Conservation (phyloP, 2,113 vertebrate genomes). For the Australoheros scitulus region DNA sequence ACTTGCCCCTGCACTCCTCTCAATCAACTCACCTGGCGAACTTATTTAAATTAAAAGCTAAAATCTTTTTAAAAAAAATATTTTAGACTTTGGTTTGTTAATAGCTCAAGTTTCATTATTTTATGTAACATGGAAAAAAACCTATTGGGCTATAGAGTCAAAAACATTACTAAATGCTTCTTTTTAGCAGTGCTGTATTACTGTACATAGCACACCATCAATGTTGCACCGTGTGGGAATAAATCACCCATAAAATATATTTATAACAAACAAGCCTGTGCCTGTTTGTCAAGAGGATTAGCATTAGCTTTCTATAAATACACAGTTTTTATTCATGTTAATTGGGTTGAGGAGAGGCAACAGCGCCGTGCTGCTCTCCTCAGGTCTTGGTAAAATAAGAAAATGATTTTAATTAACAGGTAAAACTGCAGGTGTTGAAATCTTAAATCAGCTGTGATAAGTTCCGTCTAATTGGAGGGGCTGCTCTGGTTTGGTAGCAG, state of each 20-base stretch:
- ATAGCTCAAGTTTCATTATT: background rate
- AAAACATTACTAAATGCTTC: background rate
- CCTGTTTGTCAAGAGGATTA: slow-evolving; percentile 62
- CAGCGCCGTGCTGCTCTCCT: background rate
- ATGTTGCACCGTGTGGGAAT: slow-evolving; percentile 30
- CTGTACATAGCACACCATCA: slow-evolving; percentile 2
- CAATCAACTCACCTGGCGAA: background rate
- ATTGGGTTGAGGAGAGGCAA: slow-evolving; percentile 52
- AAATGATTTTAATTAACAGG: slow-evolving; percentile 42
- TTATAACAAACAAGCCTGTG: slow-evolving; percentile 29
- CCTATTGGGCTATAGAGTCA: background rate
- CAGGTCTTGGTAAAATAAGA: slow-evolving; percentile 44
- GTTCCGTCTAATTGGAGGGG: slow-evolving; percentile 14
- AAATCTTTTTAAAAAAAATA: too few relatives aligned
- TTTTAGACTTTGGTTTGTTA: background rate
- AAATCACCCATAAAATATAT: slow-evolving; percentile 42
- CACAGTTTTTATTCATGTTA: slow-evolving; percentile 46
- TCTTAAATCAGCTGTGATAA: slow-evolving; percentile 10
- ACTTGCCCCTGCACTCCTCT: background rate
- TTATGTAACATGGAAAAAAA: background rate
- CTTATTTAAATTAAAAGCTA: background rate
- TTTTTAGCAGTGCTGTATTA: slow-evolving; percentile 7
- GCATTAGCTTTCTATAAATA: slow-evolving; percentile 67
- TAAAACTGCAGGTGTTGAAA: slow-evolving; percentile 33
- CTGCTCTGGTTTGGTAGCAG: background rate